A percentile compares a stretch with the other conserved stretches of the same genome.
These are phyloP conservation scores for Bolborhynchus lineola DNA, from an alignment of 2,113 vertebrate genomes.

Conservation along the genomic window DNA sequence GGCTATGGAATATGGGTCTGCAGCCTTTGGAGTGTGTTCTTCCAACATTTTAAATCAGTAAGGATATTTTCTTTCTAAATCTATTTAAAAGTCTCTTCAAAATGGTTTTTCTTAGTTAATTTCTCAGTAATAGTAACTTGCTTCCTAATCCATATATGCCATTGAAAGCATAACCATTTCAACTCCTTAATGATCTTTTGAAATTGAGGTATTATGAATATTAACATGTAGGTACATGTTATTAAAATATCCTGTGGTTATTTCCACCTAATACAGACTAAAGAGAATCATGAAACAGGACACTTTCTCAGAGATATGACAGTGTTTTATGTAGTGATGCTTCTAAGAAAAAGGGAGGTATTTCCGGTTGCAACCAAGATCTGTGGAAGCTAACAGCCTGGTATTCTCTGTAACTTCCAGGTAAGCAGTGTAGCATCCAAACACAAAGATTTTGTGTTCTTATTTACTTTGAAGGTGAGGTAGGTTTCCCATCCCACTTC, in stretches of 20 bases:
- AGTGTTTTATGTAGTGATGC: not conserved
- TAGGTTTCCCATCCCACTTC: too few species aligned
- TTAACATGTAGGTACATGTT: not conserved
- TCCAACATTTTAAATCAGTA: rapidly evolving
- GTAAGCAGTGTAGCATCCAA: not conserved
- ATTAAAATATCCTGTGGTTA: not conserved
- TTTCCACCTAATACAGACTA: not conserved
- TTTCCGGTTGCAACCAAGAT: not conserved
- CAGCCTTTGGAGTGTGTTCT: not conserved
- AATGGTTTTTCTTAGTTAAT: not conserved
- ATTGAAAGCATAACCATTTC: not conserved
- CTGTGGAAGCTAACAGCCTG: not conserved
- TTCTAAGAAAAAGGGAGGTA: not conserved
- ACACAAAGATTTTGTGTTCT: not conserved
- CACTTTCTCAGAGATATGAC: not conserved
- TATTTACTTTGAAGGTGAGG: not conserved
- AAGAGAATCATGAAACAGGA: not conserved
- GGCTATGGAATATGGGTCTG: not conserved
- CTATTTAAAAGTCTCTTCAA: not conserved
- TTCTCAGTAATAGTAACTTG: not conserved
- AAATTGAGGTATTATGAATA: not conserved
- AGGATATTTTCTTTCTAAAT: not conserved
- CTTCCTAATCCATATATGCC: not conserved
- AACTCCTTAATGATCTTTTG: not conserved
- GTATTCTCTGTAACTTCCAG: not conserved